Conservation (phyloP, 2,797 vertebrate species). For the Vespertilio murinus region DNA sequence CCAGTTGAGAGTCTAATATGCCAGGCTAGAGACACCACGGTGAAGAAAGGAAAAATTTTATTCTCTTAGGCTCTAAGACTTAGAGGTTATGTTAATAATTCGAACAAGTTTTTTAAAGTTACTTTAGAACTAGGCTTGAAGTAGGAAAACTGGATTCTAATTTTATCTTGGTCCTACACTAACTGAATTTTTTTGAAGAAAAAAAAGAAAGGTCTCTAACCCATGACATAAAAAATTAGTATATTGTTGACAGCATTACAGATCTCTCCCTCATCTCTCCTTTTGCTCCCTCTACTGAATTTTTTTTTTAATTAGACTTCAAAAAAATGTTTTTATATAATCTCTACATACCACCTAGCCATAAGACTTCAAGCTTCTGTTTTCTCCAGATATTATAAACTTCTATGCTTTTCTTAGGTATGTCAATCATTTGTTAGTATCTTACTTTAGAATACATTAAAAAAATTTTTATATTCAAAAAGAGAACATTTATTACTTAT, state of each 20-base stretch:
- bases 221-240: neutral
- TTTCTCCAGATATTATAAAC: neutral
- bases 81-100: neutral
- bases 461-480: slow-evolving; percentile 5
- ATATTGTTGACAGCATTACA: neutral
- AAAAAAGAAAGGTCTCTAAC: neutral
- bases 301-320: neutral
- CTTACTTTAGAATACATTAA: neutral
- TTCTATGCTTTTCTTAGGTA: neutral
- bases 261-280: neutral
- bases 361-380: neutral
- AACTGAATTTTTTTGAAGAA: neutral
- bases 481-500: slow-evolving; percentile 55
- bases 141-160: neutral
- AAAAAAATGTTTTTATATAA: neutral
- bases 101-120: neutral
- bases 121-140: neutral
- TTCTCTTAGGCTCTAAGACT: no score
- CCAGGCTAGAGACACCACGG: neutral
- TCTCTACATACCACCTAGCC: neutral
- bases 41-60: neutral
- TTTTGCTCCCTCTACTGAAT: neutral
- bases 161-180: neutral
- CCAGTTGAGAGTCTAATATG: neutral
- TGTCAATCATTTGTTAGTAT: neutral